Conservation (phyloP, 2,797 vertebrate species). For the Mus spretus region DNA sequence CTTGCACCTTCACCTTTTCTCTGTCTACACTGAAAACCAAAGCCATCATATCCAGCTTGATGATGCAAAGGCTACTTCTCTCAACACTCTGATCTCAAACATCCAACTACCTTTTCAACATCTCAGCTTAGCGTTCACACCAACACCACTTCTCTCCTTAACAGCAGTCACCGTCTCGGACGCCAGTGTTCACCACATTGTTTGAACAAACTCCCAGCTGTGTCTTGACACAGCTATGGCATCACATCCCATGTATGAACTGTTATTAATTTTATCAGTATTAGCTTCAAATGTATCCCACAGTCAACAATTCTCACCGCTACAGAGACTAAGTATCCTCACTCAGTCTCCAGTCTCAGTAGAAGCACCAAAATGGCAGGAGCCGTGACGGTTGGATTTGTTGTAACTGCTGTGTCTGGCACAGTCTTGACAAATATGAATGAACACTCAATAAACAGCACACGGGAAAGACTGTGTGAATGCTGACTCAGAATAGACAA, state of each 20-base stretch:
- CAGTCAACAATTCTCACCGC: background rate
- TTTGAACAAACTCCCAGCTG: background rate
- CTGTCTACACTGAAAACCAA: background rate
- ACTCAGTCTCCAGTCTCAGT: background rate
- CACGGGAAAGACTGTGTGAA: background rate
- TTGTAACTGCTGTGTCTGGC: background rate
- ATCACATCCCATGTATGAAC: slow-evolving; percentile 32
- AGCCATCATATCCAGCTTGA: background rate
- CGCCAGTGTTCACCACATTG: background rate
- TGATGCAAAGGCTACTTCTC: background rate
- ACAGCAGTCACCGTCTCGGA: background rate
- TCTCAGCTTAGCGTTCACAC: background rate
- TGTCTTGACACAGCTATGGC: slow-evolving; percentile 2
- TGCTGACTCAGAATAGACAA: background rate
- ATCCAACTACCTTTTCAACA: slow-evolving; percentile 5
- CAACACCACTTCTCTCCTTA: background rate
- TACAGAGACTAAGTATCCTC: background rate
- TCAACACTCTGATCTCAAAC: slow-evolving; percentile 43
- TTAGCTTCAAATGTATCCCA: slow-evolving; percentile 14
- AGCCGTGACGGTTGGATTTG: background rate
- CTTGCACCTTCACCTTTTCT: background rate
- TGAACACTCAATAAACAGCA: background rate
- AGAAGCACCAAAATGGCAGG: background rate
- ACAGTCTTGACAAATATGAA: background rate
- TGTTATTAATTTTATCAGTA: slow-evolving; percentile 33